phyloP scores from a whole-genome alignment of 2,888 invertebrate species.

The Metopia argyrocephala region DNA sequence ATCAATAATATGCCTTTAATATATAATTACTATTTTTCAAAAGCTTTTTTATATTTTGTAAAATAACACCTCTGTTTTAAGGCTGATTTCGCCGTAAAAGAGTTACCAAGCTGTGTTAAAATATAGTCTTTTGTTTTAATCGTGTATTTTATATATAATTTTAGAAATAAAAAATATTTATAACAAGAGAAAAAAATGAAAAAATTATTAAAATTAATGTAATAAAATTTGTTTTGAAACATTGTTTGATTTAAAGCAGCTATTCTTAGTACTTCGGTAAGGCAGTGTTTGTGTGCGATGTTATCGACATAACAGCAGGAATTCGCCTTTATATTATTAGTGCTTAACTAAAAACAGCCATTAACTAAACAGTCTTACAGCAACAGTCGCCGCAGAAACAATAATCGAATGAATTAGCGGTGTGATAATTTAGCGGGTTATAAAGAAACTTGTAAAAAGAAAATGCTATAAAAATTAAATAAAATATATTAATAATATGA shows the following conservation, averaged over 20 bases:
- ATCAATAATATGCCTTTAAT: too few relatives aligned
- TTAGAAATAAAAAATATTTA: too few relatives aligned
- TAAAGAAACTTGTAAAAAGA: neutral
- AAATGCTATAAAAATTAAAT: slow-evolving; percentile 25
- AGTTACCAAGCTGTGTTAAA: too few relatives aligned
- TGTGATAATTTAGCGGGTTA: neutral
- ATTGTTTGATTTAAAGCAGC: too few relatives aligned
- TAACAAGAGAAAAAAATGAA: too few relatives aligned
- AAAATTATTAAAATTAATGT: too few relatives aligned
- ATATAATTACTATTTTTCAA: neutral
- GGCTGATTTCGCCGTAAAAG: neutral
- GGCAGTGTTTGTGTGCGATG: neutral
- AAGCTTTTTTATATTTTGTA: neutral
- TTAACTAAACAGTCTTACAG: slow-evolving; percentile 45
- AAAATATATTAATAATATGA: too few relatives aligned
- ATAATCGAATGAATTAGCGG: neutral
- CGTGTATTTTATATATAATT: too few relatives aligned
- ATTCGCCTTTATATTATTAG: neutral
- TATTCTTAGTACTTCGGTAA: too few relatives aligned
- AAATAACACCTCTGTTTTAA: neutral
- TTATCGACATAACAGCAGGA: neutral
- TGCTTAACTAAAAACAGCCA: slow-evolving; percentile 9
- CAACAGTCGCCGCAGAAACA: slow-evolving; percentile 46
- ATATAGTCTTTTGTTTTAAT: too few relatives aligned
- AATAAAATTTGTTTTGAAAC: too few relatives aligned